These are phyloP conservation scores for Poecile atricapillus DNA, from an alignment of 2,113 vertebrate genomes.

Conservation along the genomic window DNA sequence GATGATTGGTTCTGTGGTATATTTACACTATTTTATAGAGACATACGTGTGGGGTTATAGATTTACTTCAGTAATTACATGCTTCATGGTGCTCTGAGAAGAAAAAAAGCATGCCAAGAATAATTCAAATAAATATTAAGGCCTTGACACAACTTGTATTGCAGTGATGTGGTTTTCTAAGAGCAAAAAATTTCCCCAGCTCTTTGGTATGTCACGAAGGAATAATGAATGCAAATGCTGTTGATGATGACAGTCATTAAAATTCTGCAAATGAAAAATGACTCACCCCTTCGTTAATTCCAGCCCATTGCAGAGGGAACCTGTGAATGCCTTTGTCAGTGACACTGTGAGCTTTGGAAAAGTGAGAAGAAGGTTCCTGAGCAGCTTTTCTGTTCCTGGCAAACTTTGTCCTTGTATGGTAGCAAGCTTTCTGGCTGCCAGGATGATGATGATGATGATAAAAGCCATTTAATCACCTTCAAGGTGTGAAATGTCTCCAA, in stretches of 20 bases:
- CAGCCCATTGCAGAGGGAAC: conserved; percentile 61
- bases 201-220: conserved; percentile 34
- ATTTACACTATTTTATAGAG: conserved; percentile 2
- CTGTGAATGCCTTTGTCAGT: conserved; percentile 63
- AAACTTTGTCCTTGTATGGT: conserved; percentile 15
- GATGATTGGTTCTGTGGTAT: background rate
- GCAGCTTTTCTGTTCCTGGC: background rate
- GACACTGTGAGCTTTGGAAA: conserved; percentile 1
- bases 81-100: background rate
- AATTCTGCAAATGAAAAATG: conserved; percentile 73
- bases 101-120: background rate
- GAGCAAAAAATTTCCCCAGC: conserved; percentile 1
- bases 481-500: background rate
- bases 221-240: conserved; percentile 63
- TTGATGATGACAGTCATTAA: conserved; percentile 74
- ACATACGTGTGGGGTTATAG: background rate
- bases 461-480: background rate
- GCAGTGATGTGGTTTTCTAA: conserved; percentile 1
- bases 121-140: conserved; percentile 43
- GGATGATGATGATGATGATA: background rate
- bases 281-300: conserved; percentile 67
- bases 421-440: background rate
- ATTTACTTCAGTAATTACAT: conserved; percentile 30
- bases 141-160: background rate
- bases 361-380: conserved; percentile 1